Evolutionary conservation across 2,888 invertebrate genomes (phyloP), one percentile per base, ranked within the genome.

Genomic region (Apamea anceps): DNA sequence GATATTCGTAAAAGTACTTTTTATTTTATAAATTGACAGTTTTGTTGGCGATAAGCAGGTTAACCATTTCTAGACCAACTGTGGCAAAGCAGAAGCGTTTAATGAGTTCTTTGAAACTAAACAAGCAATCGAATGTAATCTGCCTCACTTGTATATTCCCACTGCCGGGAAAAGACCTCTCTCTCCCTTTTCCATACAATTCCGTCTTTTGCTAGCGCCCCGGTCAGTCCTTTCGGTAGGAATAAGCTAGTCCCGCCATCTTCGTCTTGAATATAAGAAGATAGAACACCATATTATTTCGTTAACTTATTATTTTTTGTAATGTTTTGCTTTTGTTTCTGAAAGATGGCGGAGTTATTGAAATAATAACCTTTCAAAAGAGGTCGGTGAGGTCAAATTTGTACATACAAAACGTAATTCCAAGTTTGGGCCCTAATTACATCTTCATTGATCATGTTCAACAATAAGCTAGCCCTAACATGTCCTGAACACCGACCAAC

Each of bases 391-490:
- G 42, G 10, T 18, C 10, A n/a, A 80, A 67, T 32, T 42, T 1
- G 8, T 10, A 32, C n/a, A 10, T 7, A 8, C 12, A 66, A 72
- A 42, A 42, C 60, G 25, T 12, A 25, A 51, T 54, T 15, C 51
- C 2, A 57, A 48, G 1, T 54, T 66, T 12, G 25, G 15, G 18
- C 25, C 65, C 51, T 82, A 68, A 76, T 67, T 45, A 63, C 25
- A 48, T 77, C 28, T 68, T 57, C 76, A 82, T 57, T 57, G 45
- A 37, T 77, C 54, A 68, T 63, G 12, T 76, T 37, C 25, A 48
- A 72, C 54, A 79, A 54, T 32, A 71, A 51, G 21, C 15, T 18
- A 63, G 45, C 13, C 28, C 15, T 37, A 37, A 63, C n/a, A 21
- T 57, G 66, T 57, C 15, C 54, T 74, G 54, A 62, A 71, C 80